phyloP scores from a whole-genome alignment of 2,888 invertebrate genomes.

The Augiades crinisus region DNA sequence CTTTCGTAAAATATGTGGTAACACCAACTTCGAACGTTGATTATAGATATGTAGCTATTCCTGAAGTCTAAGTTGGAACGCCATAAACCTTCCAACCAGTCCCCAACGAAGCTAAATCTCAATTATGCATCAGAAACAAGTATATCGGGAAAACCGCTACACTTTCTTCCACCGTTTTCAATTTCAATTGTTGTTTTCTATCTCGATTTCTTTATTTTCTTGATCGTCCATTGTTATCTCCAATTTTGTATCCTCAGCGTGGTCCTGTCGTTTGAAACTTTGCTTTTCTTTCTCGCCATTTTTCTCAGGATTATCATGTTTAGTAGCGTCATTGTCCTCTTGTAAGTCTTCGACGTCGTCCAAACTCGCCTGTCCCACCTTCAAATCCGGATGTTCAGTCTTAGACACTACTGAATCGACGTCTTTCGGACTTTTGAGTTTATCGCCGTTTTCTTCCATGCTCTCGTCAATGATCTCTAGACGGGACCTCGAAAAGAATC shows the following conservation, averaged over 20 bases:
- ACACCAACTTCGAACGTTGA: no score
- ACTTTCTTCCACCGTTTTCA: no score
- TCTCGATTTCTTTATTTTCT: no score
- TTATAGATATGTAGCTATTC: no score
- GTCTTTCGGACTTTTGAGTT: slow-evolving; percentile 41
- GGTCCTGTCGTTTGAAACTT: no score
- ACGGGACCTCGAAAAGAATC: slow-evolving; percentile 69
- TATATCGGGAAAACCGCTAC: no score
- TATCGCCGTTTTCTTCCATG: slow-evolving; percentile 59
- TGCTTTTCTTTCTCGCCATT: not conserved
- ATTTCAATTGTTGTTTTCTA: no score
- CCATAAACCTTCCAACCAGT: no score
- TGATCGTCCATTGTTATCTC: not conserved
- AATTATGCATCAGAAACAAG: no score
- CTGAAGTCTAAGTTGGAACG: no score
- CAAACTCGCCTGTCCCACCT: slow-evolving; percentile 63
- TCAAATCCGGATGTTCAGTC: slow-evolving; percentile 37
- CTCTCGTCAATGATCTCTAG: slow-evolving; percentile 74
- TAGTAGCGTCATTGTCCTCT: slow-evolving; percentile 50
- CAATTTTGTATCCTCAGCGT: not conserved
- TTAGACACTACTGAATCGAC: slow-evolving; percentile 30
- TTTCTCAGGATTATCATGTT: slow-evolving; percentile 17
- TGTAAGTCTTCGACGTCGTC: slow-evolving; percentile 72
- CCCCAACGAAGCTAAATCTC: no score
- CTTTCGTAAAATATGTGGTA: no score